Conservation (phyloP, 2,888 invertebrate species). For the Standfussiana lucernea region DNA sequence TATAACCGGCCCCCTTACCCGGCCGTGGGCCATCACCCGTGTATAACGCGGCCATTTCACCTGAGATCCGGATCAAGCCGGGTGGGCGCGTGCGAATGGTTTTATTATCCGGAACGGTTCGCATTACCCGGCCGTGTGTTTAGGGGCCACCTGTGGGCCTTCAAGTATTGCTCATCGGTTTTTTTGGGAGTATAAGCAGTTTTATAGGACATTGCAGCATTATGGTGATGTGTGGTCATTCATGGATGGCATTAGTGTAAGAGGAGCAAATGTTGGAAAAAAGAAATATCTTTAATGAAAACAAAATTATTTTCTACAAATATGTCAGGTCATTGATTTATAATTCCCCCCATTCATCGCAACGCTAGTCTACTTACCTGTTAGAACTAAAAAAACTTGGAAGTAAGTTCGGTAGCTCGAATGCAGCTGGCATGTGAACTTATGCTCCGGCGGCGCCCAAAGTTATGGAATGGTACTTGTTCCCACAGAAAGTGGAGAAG, state of each 20-base stretch:
- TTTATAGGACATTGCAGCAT: background rate
- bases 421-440: slow-evolving; percentile 46
- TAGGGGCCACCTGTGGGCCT: slow-evolving; percentile 78
- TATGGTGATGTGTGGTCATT: slow-evolving; percentile 7
- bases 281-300: background rate
- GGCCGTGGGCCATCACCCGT: slow-evolving; percentile 53
- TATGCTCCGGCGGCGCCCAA: slow-evolving; percentile 17
- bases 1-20: slow-evolving; percentile 21
- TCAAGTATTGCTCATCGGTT: slow-evolving; percentile 17
- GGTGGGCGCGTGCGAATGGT: slow-evolving; percentile 76
- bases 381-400: slow-evolving; percentile 22
- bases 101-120: slow-evolving; percentile 77
- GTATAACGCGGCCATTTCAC: slow-evolving; percentile 68
- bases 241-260: background rate
- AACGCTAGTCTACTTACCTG: background rate
- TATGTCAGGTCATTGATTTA: background rate
- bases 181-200: slow-evolving; percentile 18
- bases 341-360: background rate
- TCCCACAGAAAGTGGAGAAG: slow-evolving; percentile 57
- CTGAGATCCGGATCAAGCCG: slow-evolving; percentile 72
- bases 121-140: slow-evolving; percentile 69
- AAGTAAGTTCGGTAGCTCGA: slow-evolving; percentile 6
- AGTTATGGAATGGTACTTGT: slow-evolving; percentile 61
- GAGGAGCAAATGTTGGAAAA: too few relatives aligned
- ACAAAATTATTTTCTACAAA: background rate